Percentiles rank a stretch among this genome's conserved stretches.
phyloP scores from a whole-genome alignment of 1,140 invertebrate genomes.

The Acromyrmex echinatior region DNA sequence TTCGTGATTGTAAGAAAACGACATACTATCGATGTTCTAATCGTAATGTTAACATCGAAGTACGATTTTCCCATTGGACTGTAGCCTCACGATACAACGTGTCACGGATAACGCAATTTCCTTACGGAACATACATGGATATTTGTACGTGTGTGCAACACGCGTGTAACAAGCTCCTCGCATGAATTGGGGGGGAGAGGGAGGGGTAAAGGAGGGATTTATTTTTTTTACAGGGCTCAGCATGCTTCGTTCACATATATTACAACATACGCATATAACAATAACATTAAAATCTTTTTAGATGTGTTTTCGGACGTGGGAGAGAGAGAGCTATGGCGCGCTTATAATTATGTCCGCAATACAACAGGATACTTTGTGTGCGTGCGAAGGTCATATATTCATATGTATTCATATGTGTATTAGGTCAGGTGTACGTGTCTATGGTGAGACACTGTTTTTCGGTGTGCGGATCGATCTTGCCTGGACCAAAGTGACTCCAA shows the following conservation, averaged over 20 bases:
- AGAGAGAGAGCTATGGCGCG: conserved; percentile 50
- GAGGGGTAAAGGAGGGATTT: conserved; percentile 47
- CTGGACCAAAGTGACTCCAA: conserved; percentile 32
- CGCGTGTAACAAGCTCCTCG: conserved; percentile 51
- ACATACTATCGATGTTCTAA: conserved; percentile 21
- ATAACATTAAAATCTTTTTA: conserved; percentile 58
- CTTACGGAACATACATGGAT: neutral
- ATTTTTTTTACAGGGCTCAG: conserved; percentile 54
- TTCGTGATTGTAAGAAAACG: conserved; percentile 48
- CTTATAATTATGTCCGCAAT: conserved; percentile 54
- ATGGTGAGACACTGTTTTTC: conserved; percentile 37
- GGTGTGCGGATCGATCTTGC: conserved; percentile 47
- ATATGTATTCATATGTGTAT: conserved; percentile 20
- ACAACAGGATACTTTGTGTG: conserved; percentile 52
- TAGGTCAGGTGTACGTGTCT: neutral
- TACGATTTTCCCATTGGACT: conserved; percentile 24
- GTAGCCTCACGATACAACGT: conserved; percentile 29
- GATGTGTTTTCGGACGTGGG: conserved; percentile 54
- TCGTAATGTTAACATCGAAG: conserved; percentile 47
- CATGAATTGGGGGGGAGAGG: conserved; percentile 5
- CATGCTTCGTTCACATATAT: conserved; percentile 64
- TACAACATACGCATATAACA: conserved; percentile 64
- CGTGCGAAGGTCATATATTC: conserved; percentile 57
- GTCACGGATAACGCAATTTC: conserved; percentile 16
- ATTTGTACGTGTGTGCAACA: neutral